Base-by-base conservation (phyloP, 1,140 invertebrate genomes). In the Sinonovacula constricta region DNA sequence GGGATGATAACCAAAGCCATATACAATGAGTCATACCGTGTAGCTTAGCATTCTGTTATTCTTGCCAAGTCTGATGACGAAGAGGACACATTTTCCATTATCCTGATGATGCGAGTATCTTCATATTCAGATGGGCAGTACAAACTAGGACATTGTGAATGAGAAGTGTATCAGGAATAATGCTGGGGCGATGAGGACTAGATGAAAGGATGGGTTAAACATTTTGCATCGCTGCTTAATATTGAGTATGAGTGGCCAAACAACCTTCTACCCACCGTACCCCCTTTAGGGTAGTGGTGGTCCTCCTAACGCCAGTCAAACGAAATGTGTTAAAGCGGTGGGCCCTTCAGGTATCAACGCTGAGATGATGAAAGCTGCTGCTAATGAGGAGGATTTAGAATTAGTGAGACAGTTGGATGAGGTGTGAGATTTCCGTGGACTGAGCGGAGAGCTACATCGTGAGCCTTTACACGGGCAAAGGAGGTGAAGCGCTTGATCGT, bases 361-460 rank as follows among this genome's bases (percentile, higher is more conserved):
- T 56, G 68, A 70, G 68, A 70, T 60, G 69, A n/a, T 71, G 45
- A 71, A 71, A 71, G 54, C 69, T 28, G 56, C 69, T 71, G n/a
- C n/a, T n/a, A 56, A 56, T 24, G n/a, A 71, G 69, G 34, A 34
- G 53, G 69, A 56, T 4, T 24, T 39, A 45, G 56, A 34, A 3
- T 15, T 71, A 56, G 14, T 71, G 31, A 57, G 69, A 26, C 54
- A 39, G 28, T 30, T 71, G n/a, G 34, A 34, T 39, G 69, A 71
- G 34, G 33, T 33, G 69, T 60, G 33, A 36, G 69, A 71, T 71
- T 12, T 56, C 69, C 39, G 45, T 36, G 31, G 69, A 71, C 54
- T 71, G 28, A 56, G 28, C 53, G 24, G 62, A 66, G 66, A 69
- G 66, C 49, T 33, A 56, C 49, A 54, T 69, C 66, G 45, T 69